Evolutionary conservation across 2,888 invertebrate genomes (phyloP).

Genomic region (Sisyra terminalis): DNA sequence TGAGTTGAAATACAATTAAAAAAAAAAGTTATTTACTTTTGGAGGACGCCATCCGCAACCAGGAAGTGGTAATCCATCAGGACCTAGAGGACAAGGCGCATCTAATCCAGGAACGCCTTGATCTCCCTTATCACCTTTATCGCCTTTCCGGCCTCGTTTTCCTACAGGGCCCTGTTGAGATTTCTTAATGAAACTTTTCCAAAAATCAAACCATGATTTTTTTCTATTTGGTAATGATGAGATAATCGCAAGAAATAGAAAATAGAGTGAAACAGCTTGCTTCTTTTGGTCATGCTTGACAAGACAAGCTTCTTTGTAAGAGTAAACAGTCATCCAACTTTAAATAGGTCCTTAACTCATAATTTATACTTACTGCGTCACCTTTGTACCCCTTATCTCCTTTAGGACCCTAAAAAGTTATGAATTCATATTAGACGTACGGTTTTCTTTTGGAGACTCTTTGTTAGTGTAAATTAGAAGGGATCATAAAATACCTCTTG

Average conservation of each 20-base stretch:
- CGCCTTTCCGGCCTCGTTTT: constrained; percentile 82
- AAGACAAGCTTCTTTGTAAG: too few species aligned
- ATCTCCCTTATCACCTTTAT: constrained; percentile 85
- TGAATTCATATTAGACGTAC: neutral
- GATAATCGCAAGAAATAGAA: neutral
- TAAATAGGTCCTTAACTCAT: neutral
- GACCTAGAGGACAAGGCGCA: constrained; percentile 95
- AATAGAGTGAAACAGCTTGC: too few species aligned
- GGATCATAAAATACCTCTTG: constrained; percentile 47
- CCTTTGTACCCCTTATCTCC: constrained; percentile 83
- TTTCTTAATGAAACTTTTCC: constrained; percentile 17
- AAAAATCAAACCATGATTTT: neutral
- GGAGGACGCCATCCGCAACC: constrained; percentile 90
- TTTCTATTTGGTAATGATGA: neutral
- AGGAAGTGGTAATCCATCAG: constrained; percentile 88
- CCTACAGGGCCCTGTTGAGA: constrained; percentile 61
- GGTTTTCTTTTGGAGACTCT: neutral
- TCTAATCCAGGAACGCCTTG: constrained; percentile 95
- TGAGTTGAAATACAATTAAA: neutral
- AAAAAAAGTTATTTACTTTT: constrained; percentile 39
- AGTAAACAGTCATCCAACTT: too few species aligned
- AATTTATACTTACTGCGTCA: constrained; percentile 48
- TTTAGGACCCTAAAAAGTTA: constrained; percentile 57
- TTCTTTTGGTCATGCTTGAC: too few species aligned
- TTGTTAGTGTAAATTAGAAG: neutral